Conservation (phyloP, 1,140 invertebrate genomes). For the Hetaerina americana region DNA sequence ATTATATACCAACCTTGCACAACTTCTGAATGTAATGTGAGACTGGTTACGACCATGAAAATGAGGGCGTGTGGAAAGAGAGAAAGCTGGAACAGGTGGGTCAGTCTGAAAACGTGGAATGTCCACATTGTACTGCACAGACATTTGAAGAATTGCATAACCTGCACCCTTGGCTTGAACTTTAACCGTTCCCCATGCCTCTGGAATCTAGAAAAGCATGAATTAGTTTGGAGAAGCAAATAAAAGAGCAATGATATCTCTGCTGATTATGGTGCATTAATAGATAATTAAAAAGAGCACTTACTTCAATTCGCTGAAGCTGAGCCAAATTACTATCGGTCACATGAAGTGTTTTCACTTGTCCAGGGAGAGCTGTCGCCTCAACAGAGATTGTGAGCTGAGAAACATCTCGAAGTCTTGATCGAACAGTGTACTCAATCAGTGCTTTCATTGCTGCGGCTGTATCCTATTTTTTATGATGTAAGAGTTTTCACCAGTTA, state of each 20-base stretch:
- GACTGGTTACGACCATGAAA: slow-evolving; percentile 88
- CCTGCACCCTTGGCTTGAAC: slow-evolving; percentile 82
- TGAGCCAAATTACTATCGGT: slow-evolving; percentile 59
- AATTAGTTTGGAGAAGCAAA: slow-evolving; percentile 7
- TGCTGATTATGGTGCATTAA: background rate
- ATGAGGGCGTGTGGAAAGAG: slow-evolving; percentile 50
- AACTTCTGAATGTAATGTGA: slow-evolving; percentile 69
- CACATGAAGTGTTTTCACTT: slow-evolving; percentile 50
- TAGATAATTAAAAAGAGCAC: slow-evolving; percentile 13
- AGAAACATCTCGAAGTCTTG: slow-evolving; percentile 77
- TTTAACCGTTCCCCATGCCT: slow-evolving; percentile 85
- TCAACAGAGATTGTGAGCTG: slow-evolving; percentile 66
- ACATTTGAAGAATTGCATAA: slow-evolving; percentile 82
- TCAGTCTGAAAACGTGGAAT: slow-evolving; percentile 68
- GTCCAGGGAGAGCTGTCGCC: slow-evolving; percentile 63
- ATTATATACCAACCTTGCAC: slow-evolving; percentile 54
- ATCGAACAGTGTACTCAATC: slow-evolving; percentile 76
- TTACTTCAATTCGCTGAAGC: slow-evolving; percentile 60
- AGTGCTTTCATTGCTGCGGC: slow-evolving; percentile 78
- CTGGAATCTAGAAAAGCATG: slow-evolving; percentile 50
- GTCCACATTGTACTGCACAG: slow-evolving; percentile 91
- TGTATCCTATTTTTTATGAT: too few species aligned
- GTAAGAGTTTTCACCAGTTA: too few species aligned
- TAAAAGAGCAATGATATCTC: slow-evolving; percentile 9
- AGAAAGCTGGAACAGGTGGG: slow-evolving; percentile 67